phyloP scores from a whole-genome alignment of 2,797 vertebrate genomes.

The Zalophus californianus region DNA sequence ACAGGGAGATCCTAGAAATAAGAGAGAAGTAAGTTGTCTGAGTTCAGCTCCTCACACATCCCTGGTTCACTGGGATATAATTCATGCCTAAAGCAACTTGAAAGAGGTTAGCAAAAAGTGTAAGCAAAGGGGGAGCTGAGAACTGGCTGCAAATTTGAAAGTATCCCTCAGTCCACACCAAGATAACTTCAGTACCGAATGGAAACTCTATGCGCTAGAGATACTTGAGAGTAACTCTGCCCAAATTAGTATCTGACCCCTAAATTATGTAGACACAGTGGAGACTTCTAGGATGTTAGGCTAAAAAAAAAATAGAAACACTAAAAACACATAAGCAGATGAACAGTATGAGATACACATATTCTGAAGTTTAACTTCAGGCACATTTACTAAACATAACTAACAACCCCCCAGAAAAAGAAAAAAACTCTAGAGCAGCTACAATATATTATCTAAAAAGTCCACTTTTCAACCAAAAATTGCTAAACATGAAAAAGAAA shows the following conservation, averaged over 20 bases:
- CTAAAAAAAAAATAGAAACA: neutral
- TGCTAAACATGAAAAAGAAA: neutral
- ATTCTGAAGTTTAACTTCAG: neutral
- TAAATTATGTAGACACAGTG: neutral
- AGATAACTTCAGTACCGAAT: neutral
- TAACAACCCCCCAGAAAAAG: neutral
- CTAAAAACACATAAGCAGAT: neutral
- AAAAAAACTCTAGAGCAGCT: neutral
- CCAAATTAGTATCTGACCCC: neutral
- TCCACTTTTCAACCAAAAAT: neutral
- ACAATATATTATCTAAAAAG: neutral
- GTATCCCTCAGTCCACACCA: neutral
- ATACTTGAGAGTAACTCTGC: neutral
- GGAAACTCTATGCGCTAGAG: neutral
- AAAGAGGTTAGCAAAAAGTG: neutral
- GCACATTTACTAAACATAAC: slow-evolving; percentile 31
- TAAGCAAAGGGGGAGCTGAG: neutral
- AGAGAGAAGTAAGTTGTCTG: neutral
- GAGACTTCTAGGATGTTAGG: neutral
- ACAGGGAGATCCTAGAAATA: neutral
- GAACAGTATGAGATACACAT: neutral
- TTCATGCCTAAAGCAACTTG: neutral
- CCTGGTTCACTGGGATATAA: neutral
- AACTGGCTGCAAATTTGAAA: neutral
- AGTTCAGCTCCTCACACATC: neutral